phyloP scores from a whole-genome alignment of 1,140 invertebrate genomes.

The Yoshiicerus persimilis region DNA sequence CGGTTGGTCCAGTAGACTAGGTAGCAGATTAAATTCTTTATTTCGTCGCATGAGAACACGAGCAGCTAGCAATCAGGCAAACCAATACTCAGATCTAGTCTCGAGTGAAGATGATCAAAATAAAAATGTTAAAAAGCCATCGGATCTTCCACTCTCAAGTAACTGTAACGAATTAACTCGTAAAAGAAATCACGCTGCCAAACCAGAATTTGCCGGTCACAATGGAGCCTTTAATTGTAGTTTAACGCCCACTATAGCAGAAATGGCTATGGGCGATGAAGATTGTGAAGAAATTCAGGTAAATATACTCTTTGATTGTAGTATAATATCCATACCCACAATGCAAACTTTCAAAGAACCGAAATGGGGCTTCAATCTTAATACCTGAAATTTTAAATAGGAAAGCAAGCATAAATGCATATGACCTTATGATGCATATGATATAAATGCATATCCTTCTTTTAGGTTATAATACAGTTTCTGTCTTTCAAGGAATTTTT shows the following conservation, averaged over 20 bases:
- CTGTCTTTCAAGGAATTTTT: no score
- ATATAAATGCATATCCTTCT: no score
- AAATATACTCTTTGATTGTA: no score
- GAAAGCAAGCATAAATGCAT: no score
- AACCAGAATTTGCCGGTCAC: background rate
- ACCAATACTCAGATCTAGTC: background rate
- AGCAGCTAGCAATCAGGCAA: background rate
- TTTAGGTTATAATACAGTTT: no score
- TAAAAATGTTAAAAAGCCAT: background rate
- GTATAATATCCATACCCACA: no score
- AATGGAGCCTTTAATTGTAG: background rate
- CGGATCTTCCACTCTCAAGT: background rate
- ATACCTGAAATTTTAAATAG: no score
- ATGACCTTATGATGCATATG: no score
- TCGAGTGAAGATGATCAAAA: background rate
- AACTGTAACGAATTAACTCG: background rate
- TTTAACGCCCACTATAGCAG: background rate
- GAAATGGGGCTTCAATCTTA: no score
- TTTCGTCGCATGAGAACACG: background rate
- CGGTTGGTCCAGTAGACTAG: background rate
- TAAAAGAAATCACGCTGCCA: background rate
- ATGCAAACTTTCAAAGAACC: no score
- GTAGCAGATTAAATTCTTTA: background rate
- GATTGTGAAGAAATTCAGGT: conserved; percentile 33
- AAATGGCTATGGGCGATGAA: conserved; percentile 32